These are phyloP conservation scores for Cyclophora punctaria DNA, from an alignment of 2,888 invertebrate species.

Conservation along the genomic window DNA sequence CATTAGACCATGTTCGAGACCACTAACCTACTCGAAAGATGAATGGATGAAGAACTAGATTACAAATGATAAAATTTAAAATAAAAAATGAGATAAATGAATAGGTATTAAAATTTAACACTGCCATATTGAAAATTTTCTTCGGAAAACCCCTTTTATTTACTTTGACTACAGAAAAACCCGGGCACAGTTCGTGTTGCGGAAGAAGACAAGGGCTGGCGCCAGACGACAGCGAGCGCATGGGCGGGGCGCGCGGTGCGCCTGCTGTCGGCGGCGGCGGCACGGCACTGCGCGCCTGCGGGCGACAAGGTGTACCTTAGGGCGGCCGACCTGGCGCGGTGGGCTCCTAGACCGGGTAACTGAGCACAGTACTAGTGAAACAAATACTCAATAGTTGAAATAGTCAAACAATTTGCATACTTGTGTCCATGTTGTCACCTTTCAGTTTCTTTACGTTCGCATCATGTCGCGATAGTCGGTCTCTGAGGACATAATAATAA, in stretches of 20 bases:
- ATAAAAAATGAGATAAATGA: no score
- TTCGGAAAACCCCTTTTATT: not conserved
- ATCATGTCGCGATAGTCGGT: no score
- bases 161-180: constrained; percentile 71
- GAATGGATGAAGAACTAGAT: no score
- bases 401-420: no score
- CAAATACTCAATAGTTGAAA: no score
- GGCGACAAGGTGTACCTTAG: constrained; percentile 84
- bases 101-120: no score
- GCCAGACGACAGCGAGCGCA: constrained; percentile 88
- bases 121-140: not conserved
- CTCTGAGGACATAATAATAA: no score
- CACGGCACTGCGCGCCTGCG: constrained; percentile 85
- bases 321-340: constrained; percentile 84
- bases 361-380: no score
- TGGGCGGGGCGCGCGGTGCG: constrained; percentile 83
- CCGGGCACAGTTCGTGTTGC: constrained; percentile 91
- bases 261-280: constrained; percentile 75
- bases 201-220: constrained; percentile 91
- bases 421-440: no score
- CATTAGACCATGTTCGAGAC: no score
- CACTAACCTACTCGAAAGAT: no score
- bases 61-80: not conserved
- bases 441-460: no score
- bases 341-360: constrained; percentile 85